A percentile compares a stretch with the other conserved stretches of the same genome.
phyloP scores from a whole-genome alignment of 2,888 invertebrate species.

The Elysia crispata region DNA sequence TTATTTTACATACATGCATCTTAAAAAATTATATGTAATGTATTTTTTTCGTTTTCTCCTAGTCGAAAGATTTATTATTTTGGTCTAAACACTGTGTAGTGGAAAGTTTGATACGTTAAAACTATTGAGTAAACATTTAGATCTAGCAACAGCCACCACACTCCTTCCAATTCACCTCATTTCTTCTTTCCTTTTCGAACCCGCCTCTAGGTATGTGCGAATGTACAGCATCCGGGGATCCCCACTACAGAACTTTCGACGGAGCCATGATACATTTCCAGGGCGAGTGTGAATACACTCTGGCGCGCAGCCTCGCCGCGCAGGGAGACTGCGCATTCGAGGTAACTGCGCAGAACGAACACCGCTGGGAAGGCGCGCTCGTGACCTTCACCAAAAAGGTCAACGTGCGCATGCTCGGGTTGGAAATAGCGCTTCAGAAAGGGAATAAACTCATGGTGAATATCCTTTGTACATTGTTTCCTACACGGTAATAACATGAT shows the following conservation, averaged over 20 bases:
- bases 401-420: background rate
- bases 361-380: constrained; percentile 52
- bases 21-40: too few species aligned
- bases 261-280: constrained; percentile 65
- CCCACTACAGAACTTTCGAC: constrained; percentile 73
- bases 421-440: background rate
- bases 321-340: constrained; percentile 51
- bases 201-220: constrained; percentile 52
- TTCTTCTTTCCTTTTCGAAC: background rate
- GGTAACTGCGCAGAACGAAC: constrained; percentile 58
- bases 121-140: too few species aligned
- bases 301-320: constrained; percentile 58
- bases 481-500: too few species aligned
- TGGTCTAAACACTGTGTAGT: too few species aligned
- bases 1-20: too few species aligned
- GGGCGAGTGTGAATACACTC: constrained; percentile 72
- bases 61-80: too few species aligned
- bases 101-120: too few species aligned
- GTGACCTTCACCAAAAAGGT: constrained; percentile 57
- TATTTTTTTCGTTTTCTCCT: too few species aligned
- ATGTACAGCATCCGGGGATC: constrained; percentile 66
- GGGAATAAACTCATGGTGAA: background rate
- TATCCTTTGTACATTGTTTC: background rate
- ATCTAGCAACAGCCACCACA: too few species aligned
- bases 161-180: background rate